Evolutionary conservation across 2,888 invertebrate genomes (phyloP), one percentile per base, ranked within the genome.

Genomic region (Toxonevra muliebris): DNA sequence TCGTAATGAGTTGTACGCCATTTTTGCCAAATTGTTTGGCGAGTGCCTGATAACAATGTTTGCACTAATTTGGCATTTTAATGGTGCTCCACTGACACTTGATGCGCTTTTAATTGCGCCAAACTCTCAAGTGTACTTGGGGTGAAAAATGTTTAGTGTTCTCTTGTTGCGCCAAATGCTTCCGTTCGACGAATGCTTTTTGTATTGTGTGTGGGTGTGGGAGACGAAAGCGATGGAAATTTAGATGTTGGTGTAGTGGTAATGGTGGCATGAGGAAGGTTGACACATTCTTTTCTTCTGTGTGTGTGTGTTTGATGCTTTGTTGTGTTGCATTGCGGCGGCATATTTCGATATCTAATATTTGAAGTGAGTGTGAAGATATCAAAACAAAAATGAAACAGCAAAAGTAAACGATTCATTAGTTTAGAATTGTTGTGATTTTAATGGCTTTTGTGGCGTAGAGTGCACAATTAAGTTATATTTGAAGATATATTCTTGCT

Each of bases 1-100:
- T 68, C 76, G 78, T 81, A 82, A 82, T 81, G 82, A 82, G 82
- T 81, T 81, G 82, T 70, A 69, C 70, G 70, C 69, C 79, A 80
- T 80, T 80, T 80, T 80, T 76, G 79, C 77, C 78, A 80, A 82
- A 82, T 82, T 82, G 81, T 82, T 79, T 82, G 66, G 70, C 69
- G 65, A 79, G 81, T 77, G 79, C 74, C 80, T 80, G 81, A 80
- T 80, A 80, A 80, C 80, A 80, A 80, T 81, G 79, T 80, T 80
- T 82, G 82, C 82, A 82, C 82, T 82, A 82, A 82, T 82, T 82
- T 82, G 82, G 81, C 80, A 82, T 80, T 82, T 82, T 80, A 82
- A 82, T 80, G 80, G 82, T 80, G 76, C 82, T 82, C 77, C 77
- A 79, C 80, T 78, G 82, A 82, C 82, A 82, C 82, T 82, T 82